Evolutionary conservation across 1,140 invertebrate genomes (phyloP).

Genomic region (Calephelis virginiensis): DNA sequence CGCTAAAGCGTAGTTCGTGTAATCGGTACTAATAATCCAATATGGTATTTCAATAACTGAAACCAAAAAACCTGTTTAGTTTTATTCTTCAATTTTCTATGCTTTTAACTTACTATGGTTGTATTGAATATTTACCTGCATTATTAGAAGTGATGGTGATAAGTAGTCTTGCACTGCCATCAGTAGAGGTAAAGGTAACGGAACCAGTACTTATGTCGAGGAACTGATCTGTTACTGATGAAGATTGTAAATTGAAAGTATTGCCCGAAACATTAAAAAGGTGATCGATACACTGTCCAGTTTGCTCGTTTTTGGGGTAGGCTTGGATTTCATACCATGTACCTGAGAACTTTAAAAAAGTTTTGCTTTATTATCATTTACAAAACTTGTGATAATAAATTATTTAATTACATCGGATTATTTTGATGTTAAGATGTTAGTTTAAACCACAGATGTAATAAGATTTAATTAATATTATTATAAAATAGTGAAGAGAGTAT

Average conservation of each 20-base stretch:
- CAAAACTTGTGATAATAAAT: not conserved
- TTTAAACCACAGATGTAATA: no score
- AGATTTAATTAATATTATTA: no score
- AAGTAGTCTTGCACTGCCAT: conserved; percentile 36
- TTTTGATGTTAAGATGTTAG: no score
- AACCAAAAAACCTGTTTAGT: conserved; percentile 26
- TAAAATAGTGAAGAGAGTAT: no score
- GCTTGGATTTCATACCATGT: conserved; percentile 52
- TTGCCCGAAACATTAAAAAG: conserved; percentile 27
- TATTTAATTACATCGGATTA: no score
- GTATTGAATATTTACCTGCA: conserved; percentile 18
- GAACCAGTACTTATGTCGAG: conserved; percentile 25
- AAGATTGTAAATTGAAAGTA: conserved; percentile 34
- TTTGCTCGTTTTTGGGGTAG: conserved; percentile 45
- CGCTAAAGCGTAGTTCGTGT: conserved; percentile 52
- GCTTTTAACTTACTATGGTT: not conserved
- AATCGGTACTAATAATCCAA: conserved; percentile 53
- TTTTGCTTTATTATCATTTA: not conserved
- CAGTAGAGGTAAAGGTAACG: conserved; percentile 27
- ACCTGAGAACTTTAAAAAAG: conserved; percentile 48
- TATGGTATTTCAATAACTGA: conserved; percentile 43
- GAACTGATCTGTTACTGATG: conserved; percentile 39
- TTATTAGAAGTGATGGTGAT: conserved; percentile 26
- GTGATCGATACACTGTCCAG: conserved; percentile 50
- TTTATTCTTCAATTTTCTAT: no score